A percentile compares a stretch with the other conserved stretches of the same genome.
phyloP scores from a whole-genome alignment of 2,888 invertebrate species.

The Diaperis boleti region DNA sequence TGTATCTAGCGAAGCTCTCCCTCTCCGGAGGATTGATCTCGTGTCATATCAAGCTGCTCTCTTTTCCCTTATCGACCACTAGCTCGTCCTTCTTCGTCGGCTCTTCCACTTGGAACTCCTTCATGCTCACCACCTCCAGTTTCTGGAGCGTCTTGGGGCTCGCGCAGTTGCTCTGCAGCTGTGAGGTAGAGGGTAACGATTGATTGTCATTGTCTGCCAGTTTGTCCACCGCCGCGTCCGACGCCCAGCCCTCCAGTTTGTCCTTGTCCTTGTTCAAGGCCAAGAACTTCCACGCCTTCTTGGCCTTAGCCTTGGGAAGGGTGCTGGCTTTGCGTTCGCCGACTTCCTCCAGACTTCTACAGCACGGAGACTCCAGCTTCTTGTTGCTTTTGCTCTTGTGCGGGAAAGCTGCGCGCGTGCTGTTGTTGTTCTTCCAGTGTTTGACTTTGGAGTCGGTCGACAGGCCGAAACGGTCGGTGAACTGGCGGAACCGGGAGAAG shows the following conservation, averaged over 20 bases:
- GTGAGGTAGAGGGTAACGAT: constrained; percentile 62
- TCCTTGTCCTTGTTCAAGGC: constrained; percentile 61
- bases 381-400: constrained; percentile 53
- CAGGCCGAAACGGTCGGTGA: constrained; percentile 69
- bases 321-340: constrained; percentile 60
- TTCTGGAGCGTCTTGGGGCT: constrained; percentile 52
- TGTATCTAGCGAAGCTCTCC: constrained; percentile 64
- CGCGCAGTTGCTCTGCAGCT: constrained; percentile 59
- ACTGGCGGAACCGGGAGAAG: constrained; percentile 68
- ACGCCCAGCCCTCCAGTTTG: constrained; percentile 59
- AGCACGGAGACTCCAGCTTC: constrained; percentile 56
- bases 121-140: constrained; percentile 32
- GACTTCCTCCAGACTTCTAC: constrained; percentile 58
- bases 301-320: constrained; percentile 60
- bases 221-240: constrained; percentile 59
- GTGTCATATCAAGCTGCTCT: constrained; percentile 62
- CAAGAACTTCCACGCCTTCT: constrained; percentile 63
- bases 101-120: constrained; percentile 40
- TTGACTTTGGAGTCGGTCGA: constrained; percentile 63
- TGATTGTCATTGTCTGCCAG: constrained; percentile 58
- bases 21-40: constrained; percentile 61
- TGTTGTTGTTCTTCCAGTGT: constrained; percentile 58
- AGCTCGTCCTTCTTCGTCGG: constrained; percentile 51
- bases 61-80: constrained; percentile 52
- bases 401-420: constrained; percentile 45